Conservation (phyloP, 1,140 invertebrate species). For the Sitophilus oryzae region DNA sequence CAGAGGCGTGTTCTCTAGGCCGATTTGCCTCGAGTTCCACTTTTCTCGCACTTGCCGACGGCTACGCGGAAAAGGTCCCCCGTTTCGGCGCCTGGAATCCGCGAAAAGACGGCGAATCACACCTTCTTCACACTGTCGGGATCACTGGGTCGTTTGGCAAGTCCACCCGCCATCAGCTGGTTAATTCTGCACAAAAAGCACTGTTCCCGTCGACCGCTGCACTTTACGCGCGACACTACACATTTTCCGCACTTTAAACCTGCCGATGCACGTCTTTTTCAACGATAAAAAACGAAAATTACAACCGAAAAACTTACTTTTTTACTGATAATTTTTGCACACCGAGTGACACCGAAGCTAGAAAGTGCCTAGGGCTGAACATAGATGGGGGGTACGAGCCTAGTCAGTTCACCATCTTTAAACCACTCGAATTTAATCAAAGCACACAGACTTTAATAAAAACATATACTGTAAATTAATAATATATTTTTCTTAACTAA, state of each 20-base stretch:
- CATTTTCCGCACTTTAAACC: conserved; percentile 31
- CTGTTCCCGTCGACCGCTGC: conserved; percentile 28
- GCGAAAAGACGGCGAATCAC: conserved; percentile 13
- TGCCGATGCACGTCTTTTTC: conserved; percentile 6
- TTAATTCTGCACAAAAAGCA: conserved; percentile 39
- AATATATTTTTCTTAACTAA: neutral
- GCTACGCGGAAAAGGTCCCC: conserved; percentile 7
- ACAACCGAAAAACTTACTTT: conserved; percentile 18
- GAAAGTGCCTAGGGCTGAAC: conserved; percentile 47
- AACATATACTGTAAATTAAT: neutral
- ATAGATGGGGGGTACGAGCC: conserved; percentile 41
- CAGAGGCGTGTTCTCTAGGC: too few relatives aligned
- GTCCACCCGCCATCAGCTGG: conserved; percentile 46
- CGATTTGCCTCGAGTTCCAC: too few relatives aligned
- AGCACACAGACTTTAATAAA: neutral
- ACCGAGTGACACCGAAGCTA: conserved; percentile 39
- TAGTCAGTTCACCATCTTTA: conserved; percentile 23
- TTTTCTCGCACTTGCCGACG: too few relatives aligned
- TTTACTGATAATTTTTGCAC: conserved; percentile 35
- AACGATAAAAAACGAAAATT: conserved; percentile 11
- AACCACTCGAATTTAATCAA: too few relatives aligned
- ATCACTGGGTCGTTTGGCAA: conserved; percentile 30
- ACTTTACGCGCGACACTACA: conserved; percentile 18
- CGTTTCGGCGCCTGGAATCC: conserved; percentile 1
- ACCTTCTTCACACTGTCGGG: conserved; percentile 23